Evolutionary conservation across 2,888 invertebrate genomes (phyloP).

Genomic region (Xestia xanthographa): DNA sequence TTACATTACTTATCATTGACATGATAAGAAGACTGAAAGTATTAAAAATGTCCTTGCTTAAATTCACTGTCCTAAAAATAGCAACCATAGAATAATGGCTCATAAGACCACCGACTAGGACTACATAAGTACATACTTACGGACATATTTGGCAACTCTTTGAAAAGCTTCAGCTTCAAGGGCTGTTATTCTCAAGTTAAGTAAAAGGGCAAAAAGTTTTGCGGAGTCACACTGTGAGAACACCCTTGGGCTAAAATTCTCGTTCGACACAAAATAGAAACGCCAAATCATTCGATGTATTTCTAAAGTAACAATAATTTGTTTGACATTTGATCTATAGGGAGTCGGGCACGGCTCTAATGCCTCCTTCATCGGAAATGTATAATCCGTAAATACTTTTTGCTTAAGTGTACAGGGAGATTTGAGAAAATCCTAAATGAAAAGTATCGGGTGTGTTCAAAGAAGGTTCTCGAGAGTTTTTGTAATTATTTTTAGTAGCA

Average conservation of each 20-base stretch:
- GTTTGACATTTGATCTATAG: conserved; percentile 43
- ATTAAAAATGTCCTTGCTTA: background rate
- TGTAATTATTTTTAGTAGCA: conserved; percentile 9
- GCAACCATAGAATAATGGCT: background rate
- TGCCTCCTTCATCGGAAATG: conserved; percentile 24
- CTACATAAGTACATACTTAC: background rate
- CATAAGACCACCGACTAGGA: conserved; percentile 15
- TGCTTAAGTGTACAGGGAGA: conserved; percentile 10
- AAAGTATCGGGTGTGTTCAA: conserved; percentile 18
- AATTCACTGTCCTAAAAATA: background rate
- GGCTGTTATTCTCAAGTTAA: conserved; percentile 25
- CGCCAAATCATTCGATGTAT: conserved; percentile 46
- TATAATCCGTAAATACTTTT: conserved; percentile 38
- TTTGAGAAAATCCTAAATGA: conserved; percentile 22
- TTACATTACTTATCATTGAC: background rate
- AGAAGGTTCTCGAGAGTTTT: conserved; percentile 3
- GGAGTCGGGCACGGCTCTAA: conserved; percentile 24
- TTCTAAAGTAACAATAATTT: conserved; percentile 38
- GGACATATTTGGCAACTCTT: conserved; percentile 14
- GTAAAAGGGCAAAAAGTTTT: conserved; percentile 30
- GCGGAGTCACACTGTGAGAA: conserved; percentile 22
- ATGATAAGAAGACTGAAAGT: background rate
- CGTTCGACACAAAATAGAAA: conserved; percentile 32
- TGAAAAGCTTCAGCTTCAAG: conserved; percentile 19
- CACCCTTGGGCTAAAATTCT: conserved; percentile 15